These are phyloP conservation scores for Heliconius congener DNA, from an alignment of 1,140 invertebrate species.

Conservation along the genomic window DNA sequence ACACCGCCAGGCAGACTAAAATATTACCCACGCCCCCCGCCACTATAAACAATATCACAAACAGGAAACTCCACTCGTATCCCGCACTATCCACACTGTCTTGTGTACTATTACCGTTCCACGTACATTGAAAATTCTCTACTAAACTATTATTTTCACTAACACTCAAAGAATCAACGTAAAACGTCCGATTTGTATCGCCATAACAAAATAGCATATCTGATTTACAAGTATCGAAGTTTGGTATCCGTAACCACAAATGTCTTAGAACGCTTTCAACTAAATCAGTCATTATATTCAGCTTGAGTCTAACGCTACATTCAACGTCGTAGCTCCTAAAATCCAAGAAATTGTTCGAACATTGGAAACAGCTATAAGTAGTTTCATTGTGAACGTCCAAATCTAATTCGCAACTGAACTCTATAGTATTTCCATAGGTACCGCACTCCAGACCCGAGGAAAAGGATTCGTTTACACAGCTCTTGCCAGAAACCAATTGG, in stretches of 20 bases:
- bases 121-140: slow-evolving; percentile 67
- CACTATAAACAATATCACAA: slow-evolving; percentile 90
- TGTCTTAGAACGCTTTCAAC: slow-evolving; percentile 71
- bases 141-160: slow-evolving; percentile 42
- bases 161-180: slow-evolving; percentile 53
- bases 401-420: slow-evolving; percentile 69
- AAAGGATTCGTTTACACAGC: slow-evolving; percentile 49
- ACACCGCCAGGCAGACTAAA: slow-evolving; percentile 94
- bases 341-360: slow-evolving; percentile 57
- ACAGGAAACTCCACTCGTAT: slow-evolving; percentile 90
- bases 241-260: slow-evolving; percentile 71
- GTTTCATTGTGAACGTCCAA: slow-evolving; percentile 76
- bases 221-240: slow-evolving; percentile 52
- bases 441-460: slow-evolving; percentile 58
- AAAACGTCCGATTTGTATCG: slow-evolving; percentile 68
- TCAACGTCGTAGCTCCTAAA: slow-evolving; percentile 54
- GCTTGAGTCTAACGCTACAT: slow-evolving; percentile 68
- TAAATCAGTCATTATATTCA: slow-evolving; percentile 63
- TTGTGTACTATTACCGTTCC: slow-evolving; percentile 53
- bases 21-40: slow-evolving; percentile 95
- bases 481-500: slow-evolving; percentile 47
- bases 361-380: slow-evolving; percentile 67
- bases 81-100: slow-evolving; percentile 47
- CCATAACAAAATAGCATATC: slow-evolving; percentile 63
- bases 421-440: slow-evolving; percentile 37